phyloP scores from a whole-genome alignment of 2,797 vertebrate genomes.

The Myripristis murdjan region DNA sequence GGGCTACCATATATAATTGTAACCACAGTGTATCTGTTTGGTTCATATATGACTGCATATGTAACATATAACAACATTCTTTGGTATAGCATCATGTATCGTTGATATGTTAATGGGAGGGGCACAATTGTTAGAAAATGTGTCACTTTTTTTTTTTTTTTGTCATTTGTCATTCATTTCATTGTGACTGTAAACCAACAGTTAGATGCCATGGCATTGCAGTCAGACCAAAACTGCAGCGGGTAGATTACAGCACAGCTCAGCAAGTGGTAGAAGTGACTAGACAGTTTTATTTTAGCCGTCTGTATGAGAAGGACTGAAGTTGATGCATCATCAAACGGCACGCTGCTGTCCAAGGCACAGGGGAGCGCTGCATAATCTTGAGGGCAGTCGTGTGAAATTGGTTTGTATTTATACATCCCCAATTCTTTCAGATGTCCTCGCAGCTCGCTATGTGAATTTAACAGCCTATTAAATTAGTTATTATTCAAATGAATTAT shows the following conservation, averaged over 20 bases:
- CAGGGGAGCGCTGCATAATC: too few relatives aligned
- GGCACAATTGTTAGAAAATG: too few relatives aligned
- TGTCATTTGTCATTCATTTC: too few relatives aligned
- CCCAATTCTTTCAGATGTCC: slow-evolving; percentile 18
- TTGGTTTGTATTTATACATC: not conserved
- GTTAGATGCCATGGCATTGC: not conserved
- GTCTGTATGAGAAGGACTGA: not conserved
- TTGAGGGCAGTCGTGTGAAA: not conserved
- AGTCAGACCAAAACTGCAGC: slow-evolving; percentile 18
- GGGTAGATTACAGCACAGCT: slow-evolving; percentile 15
- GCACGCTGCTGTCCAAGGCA: too few relatives aligned
- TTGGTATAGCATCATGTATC: too few relatives aligned
- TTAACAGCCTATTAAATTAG: slow-evolving; percentile 20
- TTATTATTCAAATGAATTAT: too few relatives aligned
- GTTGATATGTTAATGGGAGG: too few relatives aligned
- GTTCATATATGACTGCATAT: too few relatives aligned
- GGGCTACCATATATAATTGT: too few relatives aligned
- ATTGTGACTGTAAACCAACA: not conserved
- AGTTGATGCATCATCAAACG: slow-evolving; percentile 18
- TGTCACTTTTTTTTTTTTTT: too few relatives aligned
- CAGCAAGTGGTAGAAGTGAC: not conserved
- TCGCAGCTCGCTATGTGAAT: slow-evolving; percentile 8
- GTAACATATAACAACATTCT: too few relatives aligned
- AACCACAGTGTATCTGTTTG: too few relatives aligned
- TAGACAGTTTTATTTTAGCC: slow-evolving; percentile 6